Evolutionary conservation across 64 coral and sea anemone species (phyloP).

Genomic region (Dendronephthya gigantea): DNA sequence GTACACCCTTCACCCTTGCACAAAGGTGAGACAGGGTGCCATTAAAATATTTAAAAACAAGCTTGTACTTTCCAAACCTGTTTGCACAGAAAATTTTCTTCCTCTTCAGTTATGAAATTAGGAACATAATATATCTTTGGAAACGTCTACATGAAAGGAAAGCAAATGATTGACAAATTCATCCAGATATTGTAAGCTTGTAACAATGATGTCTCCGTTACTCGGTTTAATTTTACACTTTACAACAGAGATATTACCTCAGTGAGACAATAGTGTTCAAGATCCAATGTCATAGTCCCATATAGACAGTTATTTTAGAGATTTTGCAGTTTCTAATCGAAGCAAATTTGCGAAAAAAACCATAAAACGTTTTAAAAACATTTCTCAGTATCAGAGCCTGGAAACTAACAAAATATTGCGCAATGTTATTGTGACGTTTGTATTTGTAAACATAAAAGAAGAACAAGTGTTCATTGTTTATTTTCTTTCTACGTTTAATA

Average conservation of each 20-base stretch:
- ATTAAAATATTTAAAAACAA: neutral
- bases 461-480: neutral
- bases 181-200: no score
- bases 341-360: no score
- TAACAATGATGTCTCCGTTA: no score
- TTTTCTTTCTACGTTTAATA: neutral
- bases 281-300: neutral
- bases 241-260: neutral
- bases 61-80: slow-evolving; percentile 33
- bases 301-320: no score
- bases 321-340: no score
- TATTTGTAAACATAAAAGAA: no score
- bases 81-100: slow-evolving; percentile 48
- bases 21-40: neutral
- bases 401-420: neutral
- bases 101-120: slow-evolving; percentile 51
- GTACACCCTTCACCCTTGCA: neutral
- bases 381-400: no score
- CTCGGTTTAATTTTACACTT: neutral
- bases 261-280: neutral
- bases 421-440: neutral
- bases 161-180: neutral
- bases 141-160: slow-evolving; percentile 48
- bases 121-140: slow-evolving; percentile 67
- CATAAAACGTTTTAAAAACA: no score